Base-by-base conservation (phyloP, 2,888 invertebrate genomes). In the Odontomyia ornata region DNA sequence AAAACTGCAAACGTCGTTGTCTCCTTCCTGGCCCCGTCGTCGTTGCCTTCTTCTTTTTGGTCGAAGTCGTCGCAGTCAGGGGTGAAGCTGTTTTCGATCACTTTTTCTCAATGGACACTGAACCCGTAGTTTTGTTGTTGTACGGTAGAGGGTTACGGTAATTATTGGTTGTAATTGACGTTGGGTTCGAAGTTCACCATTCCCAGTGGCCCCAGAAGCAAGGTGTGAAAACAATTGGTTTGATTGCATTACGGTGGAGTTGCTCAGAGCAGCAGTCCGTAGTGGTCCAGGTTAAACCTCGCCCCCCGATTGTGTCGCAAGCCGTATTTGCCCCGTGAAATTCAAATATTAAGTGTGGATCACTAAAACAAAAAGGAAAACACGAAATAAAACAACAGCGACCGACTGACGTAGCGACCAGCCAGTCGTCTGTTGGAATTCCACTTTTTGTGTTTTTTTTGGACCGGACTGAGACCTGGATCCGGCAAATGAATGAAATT, bases 1-100 rank as follows among this genome's bases (percentile, higher is more conserved):
- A 67, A 67, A 67, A 67, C 65, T 67, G 65, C 65, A 67, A 67
- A 67, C 65, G 65, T 67, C 65, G 43, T n/a, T n/a, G n/a, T 23
- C 65, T 4, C 65, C 65, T 9, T 43, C 62, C 1, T 28, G 43
- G 43, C 43, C n/a, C 43, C 36, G 65, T n/a, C 43, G 65, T 23
- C 25, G 2, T 23, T 25, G 18, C 25, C 60, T 25, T 15, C 7
- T 2, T 13, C 64, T 15, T 64, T 18, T 13, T 11, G 15, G 43
- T 43, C 43, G 43, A 9, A 9, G 43, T 56, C 56, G 56, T 56
- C 18, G 15, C 7, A 18, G 56, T 56, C 18, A 18, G 7, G 7
- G 56, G 9, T 18, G 56, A 7, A n/a, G 56, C n/a, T 56, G 56
- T 5, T 56, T 11, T 18, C 65, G 65, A 67, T 67, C 65, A 15